Conservation (phyloP, 2,888 invertebrate species). For the Eilema griseolum region DNA sequence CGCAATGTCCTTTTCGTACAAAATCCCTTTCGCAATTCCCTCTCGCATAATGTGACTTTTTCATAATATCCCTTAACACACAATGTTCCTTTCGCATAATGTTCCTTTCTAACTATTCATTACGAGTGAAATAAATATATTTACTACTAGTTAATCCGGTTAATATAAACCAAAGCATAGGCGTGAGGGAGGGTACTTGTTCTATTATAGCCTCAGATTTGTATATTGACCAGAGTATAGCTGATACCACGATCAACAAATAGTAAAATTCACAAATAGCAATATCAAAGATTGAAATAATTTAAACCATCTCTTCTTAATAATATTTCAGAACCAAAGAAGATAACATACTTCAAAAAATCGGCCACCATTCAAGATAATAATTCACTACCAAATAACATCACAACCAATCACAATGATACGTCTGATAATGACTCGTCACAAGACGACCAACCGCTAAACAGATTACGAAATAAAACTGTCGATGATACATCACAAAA, state of each 20-base stretch:
- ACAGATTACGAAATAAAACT: background rate
- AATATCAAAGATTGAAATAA: background rate
- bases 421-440: conserved; percentile 10
- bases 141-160: no score
- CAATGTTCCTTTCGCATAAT: no score
- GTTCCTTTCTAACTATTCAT: no score
- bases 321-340: conserved; percentile 33
- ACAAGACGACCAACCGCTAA: background rate
- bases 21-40: no score
- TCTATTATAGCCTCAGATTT: no score
- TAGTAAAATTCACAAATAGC: background rate
- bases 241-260: background rate
- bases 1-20: no score
- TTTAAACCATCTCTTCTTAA: background rate
- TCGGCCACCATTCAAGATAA: conserved; percentile 12
- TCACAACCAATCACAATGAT: background rate
- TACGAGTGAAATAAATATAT: no score
- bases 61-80: no score
- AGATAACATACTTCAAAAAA: conserved; percentile 42
- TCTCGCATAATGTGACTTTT: no score
- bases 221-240: no score
- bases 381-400: conserved; percentile 4
- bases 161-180: no score
- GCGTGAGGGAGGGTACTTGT: no score
- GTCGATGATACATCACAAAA: conserved; percentile 13